Conservation (phyloP, 2,888 invertebrate species). For the Scaptomyza cyrtandrae region DNA sequence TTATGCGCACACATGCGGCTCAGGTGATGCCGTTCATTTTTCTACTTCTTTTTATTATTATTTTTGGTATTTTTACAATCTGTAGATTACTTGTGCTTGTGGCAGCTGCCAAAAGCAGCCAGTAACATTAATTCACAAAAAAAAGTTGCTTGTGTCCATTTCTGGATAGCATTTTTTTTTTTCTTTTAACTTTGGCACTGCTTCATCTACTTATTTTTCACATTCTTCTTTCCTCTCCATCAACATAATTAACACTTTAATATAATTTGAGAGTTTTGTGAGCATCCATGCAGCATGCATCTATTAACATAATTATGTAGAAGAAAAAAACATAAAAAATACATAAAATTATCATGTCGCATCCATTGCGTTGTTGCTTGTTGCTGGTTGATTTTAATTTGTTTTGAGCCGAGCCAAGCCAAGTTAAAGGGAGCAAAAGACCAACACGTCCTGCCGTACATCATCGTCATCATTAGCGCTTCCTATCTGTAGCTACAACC, state of each 20-base stretch:
- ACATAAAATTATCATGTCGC: conserved; percentile 71
- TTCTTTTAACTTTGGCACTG: background rate
- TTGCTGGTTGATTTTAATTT: conserved; percentile 74
- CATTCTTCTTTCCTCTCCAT: conserved; percentile 11
- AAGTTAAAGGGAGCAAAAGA: conserved; percentile 60
- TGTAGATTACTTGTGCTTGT: conserved; percentile 26
- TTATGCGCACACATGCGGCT: conserved; percentile 67
- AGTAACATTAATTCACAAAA: conserved; percentile 30
- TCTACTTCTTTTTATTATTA: conserved; percentile 10
- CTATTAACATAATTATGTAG: conserved; percentile 73
- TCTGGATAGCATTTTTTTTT: background rate
- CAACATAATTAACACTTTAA: conserved; percentile 77
- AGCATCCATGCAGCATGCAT: conserved; percentile 58
- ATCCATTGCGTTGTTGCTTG: conserved; percentile 34
- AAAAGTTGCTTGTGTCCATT: conserved; percentile 40
- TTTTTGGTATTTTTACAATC: conserved; percentile 9
- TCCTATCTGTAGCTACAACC: conserved; percentile 45
- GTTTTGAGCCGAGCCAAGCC: conserved; percentile 56
- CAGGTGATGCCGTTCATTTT: conserved; percentile 52
- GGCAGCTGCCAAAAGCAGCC: conserved; percentile 49
- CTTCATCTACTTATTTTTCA: background rate
- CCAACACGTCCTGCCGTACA: conserved; percentile 77
- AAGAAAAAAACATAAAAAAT: conserved; percentile 21
- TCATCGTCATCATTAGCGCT: conserved; percentile 78
- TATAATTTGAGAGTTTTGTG: conserved; percentile 68